Base-by-base conservation (phyloP, 1,140 invertebrate species). In the Pseudomyrmex cubaensis region DNA sequence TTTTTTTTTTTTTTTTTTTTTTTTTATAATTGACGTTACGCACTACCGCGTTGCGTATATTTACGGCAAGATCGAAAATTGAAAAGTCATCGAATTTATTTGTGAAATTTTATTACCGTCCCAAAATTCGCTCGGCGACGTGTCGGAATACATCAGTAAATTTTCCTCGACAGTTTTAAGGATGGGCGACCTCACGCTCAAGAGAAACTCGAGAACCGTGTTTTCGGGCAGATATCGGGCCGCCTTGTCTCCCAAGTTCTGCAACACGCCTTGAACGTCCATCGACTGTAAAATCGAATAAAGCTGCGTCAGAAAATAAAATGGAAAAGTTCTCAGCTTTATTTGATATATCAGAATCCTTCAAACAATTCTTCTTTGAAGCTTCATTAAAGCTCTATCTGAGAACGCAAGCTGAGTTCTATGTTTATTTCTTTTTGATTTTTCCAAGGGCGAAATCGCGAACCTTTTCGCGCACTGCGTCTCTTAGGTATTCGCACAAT, bases 171-270 rank as follows among this genome's bases (percentile, higher is more conserved):
- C 3, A 9, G 84, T 88, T 4, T 82, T 10, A n/a, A 92, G 17
- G 5, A 89, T 67, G 0, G 83, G 25, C 12, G 59, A 62, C 10
- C 85, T 46, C 3, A 62, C 54, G 0, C 75, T 85, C 17, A 92
- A 44, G 22, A 92, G 83, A 48, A 87, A 92, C 56, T 92, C 87
- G 8, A 92, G 20, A 7, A 90, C 35, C 0, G 90, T 88, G 9
- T 74, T 85, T 52, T 91, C 91, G 0, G 91, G 91, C 7, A 91
- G 78, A 64, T 67, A 75, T 48, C 84, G 50, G 7, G 78, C 48
- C 15, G 78, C 63, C 48, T 74, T 70, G 12, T 70, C 64, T 57
- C 8, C 46, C n/a, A 87, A 35, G 3, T 69, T 62, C 0, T 2
- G 46, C 9, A 84, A 3, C 12, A 54, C 82, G n/a, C 80, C 63